Base-by-base conservation (phyloP, 2,113 vertebrate genomes). In the Corythaeola cristata region DNA sequence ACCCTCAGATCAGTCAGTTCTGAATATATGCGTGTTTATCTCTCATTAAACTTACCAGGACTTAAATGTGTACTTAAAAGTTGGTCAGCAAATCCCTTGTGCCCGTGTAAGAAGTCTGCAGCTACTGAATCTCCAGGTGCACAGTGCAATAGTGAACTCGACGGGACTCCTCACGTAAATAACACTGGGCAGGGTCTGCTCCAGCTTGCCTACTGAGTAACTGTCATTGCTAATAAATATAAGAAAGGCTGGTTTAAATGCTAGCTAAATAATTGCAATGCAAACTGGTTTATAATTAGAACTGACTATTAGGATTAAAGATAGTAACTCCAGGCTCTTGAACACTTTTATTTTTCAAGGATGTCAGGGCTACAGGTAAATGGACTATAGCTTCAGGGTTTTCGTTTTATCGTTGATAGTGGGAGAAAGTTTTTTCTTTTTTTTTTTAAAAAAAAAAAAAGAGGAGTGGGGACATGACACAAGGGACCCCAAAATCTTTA, bases 341-440 rank as follows among this genome's bases (percentile, higher is more conserved):
- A 93, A 92, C 17, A 23, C 30, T 97, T 94, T 44, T 90, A 63
- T 85, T 96, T 97, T 97, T 93, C 21, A 45, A 93, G 82, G 55
- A 60, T 75, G 19, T 92, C 88, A 96, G 60, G 72, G 84, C 37
- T 95, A 76, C 58, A 62, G 91, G 96, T 97, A 97, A 98, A 90
- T 5, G 55, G 91, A 85, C 55, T 90, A 52, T 88, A 75, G 88
- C 84, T 96, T 83, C 64, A 63, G 88, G 79, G 84, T 27, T 95
- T 98, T 96, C 90, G 91, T 97, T 97, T 97, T 94, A 89, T 95
- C 60, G 8, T 53, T 93, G 88, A 16, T 37, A 66, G 59, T 71
- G 45, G 27, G 39, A 84, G 67, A 60, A 76, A 87, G 27, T 24
- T 66, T 28, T 53, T 53, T 52, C 12, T 15, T 44, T 12, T 26